A percentile compares a stretch with the other conserved stretches of the same genome.
phyloP scores from a whole-genome alignment of 2,113 vertebrate species.

The Nycticorax nycticorax region DNA sequence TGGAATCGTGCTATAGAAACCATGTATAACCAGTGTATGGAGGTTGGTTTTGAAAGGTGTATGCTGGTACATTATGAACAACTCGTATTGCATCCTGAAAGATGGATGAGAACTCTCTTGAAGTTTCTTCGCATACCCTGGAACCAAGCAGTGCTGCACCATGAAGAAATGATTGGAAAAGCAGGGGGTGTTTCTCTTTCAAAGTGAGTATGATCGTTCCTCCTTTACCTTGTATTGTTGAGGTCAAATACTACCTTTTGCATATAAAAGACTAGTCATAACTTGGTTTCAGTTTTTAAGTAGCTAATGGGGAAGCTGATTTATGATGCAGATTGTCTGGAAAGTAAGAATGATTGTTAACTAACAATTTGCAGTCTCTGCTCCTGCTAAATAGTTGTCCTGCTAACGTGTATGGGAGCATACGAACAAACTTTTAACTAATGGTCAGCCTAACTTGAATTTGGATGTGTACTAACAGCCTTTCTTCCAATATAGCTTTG shows the following conservation, averaged over 20 bases:
- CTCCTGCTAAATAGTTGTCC: background rate
- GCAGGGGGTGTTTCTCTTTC: slow-evolving; percentile 95
- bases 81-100: slow-evolving; percentile 92
- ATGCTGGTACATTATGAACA: slow-evolving; percentile 93
- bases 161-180: slow-evolving; percentile 97
- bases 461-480: background rate
- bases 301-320: background rate
- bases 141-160: slow-evolving; percentile 92
- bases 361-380: background rate
- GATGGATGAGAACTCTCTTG: slow-evolving; percentile 92
- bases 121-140: slow-evolving; percentile 92
- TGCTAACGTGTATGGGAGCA: background rate
- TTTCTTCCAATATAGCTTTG: background rate
- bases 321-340: background rate
- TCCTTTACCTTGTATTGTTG: background rate
- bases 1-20: slow-evolving; percentile 98
- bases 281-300: background rate
- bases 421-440: background rate
- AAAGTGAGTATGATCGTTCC: slow-evolving; percentile 82
- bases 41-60: slow-evolving; percentile 85
- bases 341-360: background rate
- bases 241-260: background rate
- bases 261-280: background rate
- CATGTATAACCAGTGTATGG: slow-evolving; percentile 96
- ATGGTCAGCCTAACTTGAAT: background rate